Conservation (phyloP, 2,797 vertebrate species). For the Margarornis squamiger region DNA sequence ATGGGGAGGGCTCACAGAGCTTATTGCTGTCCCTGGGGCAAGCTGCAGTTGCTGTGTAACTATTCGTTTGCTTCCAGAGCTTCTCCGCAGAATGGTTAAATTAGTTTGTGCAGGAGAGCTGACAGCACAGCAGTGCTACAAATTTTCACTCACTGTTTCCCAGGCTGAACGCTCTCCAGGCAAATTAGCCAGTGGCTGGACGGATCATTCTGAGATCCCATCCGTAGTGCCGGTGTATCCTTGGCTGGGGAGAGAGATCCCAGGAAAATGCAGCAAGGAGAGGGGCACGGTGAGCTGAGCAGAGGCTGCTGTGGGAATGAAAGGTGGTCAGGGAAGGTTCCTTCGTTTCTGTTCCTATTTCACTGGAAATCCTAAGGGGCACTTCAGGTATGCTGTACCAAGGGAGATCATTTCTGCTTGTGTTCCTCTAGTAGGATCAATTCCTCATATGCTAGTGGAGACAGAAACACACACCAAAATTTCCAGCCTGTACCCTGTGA, state of each 20-base stretch:
- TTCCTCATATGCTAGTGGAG: neutral
- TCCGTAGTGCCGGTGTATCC: neutral
- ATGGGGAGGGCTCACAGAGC: neutral
- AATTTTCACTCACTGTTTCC: neutral
- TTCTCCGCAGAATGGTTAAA: neutral
- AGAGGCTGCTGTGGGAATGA: neutral
- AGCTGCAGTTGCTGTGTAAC: neutral
- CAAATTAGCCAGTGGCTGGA: neutral
- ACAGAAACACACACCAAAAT: neutral
- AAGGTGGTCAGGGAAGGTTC: neutral
- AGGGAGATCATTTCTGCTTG: neutral
- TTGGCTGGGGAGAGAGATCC: neutral
- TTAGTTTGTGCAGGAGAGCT: neutral
- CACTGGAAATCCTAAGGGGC: neutral
- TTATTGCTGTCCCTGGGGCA: neutral
- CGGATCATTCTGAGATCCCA: neutral
- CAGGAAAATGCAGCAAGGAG: neutral
- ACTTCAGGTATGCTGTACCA: neutral
- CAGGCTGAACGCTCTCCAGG: neutral
- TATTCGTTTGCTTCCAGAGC: neutral
- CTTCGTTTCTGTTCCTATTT: neutral
- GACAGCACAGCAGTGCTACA: neutral
- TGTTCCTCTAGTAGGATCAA: neutral
- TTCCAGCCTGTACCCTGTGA: neutral
- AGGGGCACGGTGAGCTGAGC: neutral